A percentile compares a stretch with the other conserved stretches of the same genome.
phyloP scores from a whole-genome alignment of 2,113 vertebrate genomes.

The Nanorana parkeri region DNA sequence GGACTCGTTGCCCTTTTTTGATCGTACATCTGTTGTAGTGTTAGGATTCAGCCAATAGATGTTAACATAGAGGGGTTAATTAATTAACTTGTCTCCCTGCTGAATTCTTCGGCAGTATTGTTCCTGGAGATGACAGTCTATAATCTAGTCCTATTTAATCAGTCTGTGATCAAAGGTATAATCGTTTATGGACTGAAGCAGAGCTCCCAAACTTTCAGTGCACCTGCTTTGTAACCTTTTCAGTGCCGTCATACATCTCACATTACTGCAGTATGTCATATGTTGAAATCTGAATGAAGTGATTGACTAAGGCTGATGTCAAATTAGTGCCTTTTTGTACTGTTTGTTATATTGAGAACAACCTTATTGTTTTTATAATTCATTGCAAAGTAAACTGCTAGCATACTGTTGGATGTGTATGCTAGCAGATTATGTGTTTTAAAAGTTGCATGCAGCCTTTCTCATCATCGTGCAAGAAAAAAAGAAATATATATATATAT shows the following conservation, averaged over 20 bases:
- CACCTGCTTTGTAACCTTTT: conserved; percentile 43
- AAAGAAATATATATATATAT: too few species aligned
- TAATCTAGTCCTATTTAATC: conserved; percentile 28
- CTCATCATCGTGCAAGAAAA: too few species aligned
- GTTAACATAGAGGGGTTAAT: neutral
- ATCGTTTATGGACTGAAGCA: neutral
- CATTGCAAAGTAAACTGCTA: too few species aligned
- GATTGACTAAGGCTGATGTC: neutral
- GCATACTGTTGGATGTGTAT: too few species aligned
- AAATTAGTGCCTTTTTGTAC: too few species aligned
- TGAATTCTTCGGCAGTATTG: conserved; percentile 34
- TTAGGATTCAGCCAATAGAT: too few species aligned
- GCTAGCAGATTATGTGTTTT: too few species aligned
- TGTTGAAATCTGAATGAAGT: neutral
- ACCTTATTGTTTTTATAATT: too few species aligned
- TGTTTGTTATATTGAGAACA: too few species aligned
- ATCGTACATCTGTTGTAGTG: too few species aligned
- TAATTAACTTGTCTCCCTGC: conserved; percentile 60
- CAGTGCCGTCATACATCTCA: neutral
- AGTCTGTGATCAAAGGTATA: conserved; percentile 33
- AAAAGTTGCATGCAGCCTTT: too few species aligned
- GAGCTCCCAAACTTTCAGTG: conserved; percentile 5
- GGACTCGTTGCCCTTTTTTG: too few species aligned
- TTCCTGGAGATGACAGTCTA: conserved; percentile 8
- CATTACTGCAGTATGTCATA: neutral